A percentile compares a stretch with the other conserved stretches of the same genome.
Conservation (phyloP, 2,113 vertebrate species). For the Vombatus ursinus region DNA sequence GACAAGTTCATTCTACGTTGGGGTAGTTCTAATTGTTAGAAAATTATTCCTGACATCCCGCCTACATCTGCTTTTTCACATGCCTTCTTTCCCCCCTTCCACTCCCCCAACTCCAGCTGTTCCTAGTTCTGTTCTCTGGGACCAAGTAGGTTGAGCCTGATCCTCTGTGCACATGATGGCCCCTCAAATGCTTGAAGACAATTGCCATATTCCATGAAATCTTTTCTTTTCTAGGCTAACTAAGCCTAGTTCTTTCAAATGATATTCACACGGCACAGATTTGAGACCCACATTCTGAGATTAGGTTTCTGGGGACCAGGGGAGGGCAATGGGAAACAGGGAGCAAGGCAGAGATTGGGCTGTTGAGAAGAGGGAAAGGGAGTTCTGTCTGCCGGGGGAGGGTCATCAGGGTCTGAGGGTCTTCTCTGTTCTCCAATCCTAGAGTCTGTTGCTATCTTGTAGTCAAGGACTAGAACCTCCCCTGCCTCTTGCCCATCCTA, state of each 20-base stretch:
- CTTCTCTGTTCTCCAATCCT: neutral
- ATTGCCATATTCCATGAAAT: neutral
- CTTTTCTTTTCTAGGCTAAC: neutral
- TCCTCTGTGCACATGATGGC: neutral
- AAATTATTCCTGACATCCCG: neutral
- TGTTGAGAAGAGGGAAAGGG: neutral
- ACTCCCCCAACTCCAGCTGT: neutral
- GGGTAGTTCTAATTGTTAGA: neutral
- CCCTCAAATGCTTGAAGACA: neutral
- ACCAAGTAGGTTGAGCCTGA: neutral
- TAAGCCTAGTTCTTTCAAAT: neutral
- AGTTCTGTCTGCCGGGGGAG: neutral
- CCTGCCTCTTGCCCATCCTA: neutral
- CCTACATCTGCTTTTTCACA: neutral
- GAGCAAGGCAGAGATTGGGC: neutral
- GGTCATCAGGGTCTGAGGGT: neutral
- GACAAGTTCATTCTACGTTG: neutral
- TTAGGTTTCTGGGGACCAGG: neutral
- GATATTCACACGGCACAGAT: neutral
- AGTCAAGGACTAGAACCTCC: neutral
- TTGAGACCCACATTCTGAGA: neutral
- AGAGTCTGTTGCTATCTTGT: neutral
- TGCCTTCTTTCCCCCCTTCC: no score
- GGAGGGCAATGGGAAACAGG: neutral
- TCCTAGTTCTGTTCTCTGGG: neutral